Evolutionary conservation across 2,888 invertebrate species (phyloP), one percentile per base, ranked within the genome.

Genomic region (Zaprionus lineosus): DNA sequence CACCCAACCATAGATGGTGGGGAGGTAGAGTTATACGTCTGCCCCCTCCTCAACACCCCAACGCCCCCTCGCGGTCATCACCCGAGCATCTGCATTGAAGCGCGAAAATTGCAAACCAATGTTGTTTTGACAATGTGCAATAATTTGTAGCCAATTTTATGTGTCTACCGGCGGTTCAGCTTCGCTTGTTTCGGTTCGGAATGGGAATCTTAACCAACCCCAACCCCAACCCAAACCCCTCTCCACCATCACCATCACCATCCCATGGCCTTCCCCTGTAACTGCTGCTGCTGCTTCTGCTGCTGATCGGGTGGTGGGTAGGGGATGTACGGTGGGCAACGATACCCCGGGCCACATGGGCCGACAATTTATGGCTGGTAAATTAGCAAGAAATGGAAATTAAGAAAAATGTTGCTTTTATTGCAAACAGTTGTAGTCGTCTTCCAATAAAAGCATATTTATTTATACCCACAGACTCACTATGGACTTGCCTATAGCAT

Each of bases 71-170:
- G 48, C 33, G 28, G 40, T 39, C 56, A 56, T 81, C 81, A 75
- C 58, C 36, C 68, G 51, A 73, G 69, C 66, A 76, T 78, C 86
- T 82, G 75, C 77, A 79, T 82, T 82, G 86, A 86, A 86, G 83
- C 86, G 87, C 81, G 85, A 81, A 88, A 88, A 87, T 88, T 87
- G 88, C 88, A 87, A 87, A 87, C 84, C 85, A 87, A 86, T 87
- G 88, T 87, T 88, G 82, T 84, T 86, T 84, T 88, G 87, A 87
- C 88, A 87, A 86, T 88, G 88, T 87, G 85, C 84, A 86, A 88
- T 87, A 88, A 85, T 86, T 84, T 86, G 84, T 64, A 76, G 74
- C 60, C 82, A 75, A 84, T 84, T 77, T 79, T 77, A 79, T 84
- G 78, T 84, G 84, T 77, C 76, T 77, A 84, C 77, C 73, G 84